phyloP scores from a whole-genome alignment of 1,140 invertebrate species.

The Drosophila varians region DNA sequence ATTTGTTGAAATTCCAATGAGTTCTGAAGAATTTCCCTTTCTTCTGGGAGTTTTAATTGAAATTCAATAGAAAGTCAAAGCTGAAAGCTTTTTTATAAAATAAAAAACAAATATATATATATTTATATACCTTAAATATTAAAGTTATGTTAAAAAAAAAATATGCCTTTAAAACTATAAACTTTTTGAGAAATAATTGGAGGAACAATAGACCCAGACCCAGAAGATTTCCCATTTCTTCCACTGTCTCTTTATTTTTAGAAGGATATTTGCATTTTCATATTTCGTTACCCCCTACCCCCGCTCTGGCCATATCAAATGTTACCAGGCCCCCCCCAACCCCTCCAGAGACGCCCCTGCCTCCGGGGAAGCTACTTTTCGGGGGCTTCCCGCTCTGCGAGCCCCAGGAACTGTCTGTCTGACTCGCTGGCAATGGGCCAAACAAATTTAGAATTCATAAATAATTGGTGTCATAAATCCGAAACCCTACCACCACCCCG shows the following conservation, averaged over 20 bases:
- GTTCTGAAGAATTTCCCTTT: too few species aligned
- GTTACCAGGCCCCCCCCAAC: not conserved
- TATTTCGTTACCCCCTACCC: conserved; percentile 17
- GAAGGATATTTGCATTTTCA: conserved; percentile 39
- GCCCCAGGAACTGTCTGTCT: conserved; percentile 29
- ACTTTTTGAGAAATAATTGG: too few species aligned
- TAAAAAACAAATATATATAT: too few species aligned
- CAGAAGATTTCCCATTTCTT: too few species aligned
- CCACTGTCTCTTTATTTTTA: conserved; percentile 36
- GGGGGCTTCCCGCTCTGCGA: conserved; percentile 16
- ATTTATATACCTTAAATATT: too few species aligned
- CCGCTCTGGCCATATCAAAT: conserved; percentile 29
- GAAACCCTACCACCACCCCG: not conserved
- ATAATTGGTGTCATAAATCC: conserved; percentile 79
- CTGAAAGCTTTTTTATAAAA: too few species aligned
- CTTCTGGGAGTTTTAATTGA: too few species aligned
- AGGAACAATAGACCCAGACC: too few species aligned
- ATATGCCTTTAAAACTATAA: too few species aligned
- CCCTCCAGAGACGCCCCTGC: not conserved
- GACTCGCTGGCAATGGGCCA: conserved; percentile 63
- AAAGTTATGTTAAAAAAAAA: too few species aligned
- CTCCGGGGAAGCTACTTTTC: conserved; percentile 4
- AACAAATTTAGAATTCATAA: conserved; percentile 80
- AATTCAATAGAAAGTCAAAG: too few species aligned
- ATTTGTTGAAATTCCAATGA: not conserved